Base-by-base conservation (phyloP, 2,888 invertebrate species). In the Spilarctia lutea region DNA sequence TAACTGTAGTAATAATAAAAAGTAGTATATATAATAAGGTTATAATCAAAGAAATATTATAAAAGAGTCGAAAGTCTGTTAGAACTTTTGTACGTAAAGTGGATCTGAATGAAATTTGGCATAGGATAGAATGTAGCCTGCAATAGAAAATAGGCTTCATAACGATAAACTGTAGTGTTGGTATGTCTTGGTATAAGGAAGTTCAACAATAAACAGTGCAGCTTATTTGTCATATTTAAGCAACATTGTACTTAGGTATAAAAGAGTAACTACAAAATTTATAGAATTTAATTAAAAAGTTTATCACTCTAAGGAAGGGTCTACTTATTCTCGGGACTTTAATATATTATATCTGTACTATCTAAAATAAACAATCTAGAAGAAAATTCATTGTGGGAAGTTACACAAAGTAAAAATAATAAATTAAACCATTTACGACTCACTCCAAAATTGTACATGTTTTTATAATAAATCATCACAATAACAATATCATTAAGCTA, bases 401-500 rank as follows among this genome's bases (percentile, higher is more conserved):
- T 27, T 0, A 63, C 1, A 48, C 33, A 68, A 48, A 48, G 48
- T 11, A 30, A 68, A 48, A 48, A 27, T 45, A 48, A 20, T 24
- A 20, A 30, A 30, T 30, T 30, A 27, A 63, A 1, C 7, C 6
- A 24, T 4, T n/a, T 13, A 20, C n/a, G 10, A 66, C 24, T 35
- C 11, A n/a, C 11, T 35, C 10, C 35, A n/a, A 65, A 24, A 20
- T 33, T 24, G 65, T n/a, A 27, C 42, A 42, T 35, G 65, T 35
- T 66, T 48, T 33, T 30, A 13, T 52, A 65, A 56, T 65, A 65
- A 73, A 73, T 69, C 52, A 65, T 69, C n/a, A 52, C 60, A 68
- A 52, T 52, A 69, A 52, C 65, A 73, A 45, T 68, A 68, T 65
- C 16, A 66, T 67, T 52, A 65, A 30, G 65, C 33, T 52, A 68